These are phyloP conservation scores for Cremastinae sp. DNA, from an alignment of 2,888 invertebrate genomes.

Conservation along the genomic window DNA sequence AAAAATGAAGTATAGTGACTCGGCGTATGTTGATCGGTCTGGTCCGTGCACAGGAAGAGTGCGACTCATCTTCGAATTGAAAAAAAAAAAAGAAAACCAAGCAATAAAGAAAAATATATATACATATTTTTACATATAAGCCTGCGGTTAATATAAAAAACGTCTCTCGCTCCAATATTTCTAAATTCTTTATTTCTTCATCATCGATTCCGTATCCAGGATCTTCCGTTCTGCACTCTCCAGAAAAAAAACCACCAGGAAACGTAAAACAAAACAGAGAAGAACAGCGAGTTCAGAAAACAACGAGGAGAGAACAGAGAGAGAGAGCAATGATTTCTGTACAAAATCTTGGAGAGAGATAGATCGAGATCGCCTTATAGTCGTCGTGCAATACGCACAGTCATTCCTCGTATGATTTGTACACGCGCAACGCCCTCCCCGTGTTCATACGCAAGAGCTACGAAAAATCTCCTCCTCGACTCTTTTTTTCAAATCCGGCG, in stretches of 20 bases:
- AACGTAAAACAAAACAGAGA: constrained; percentile 8
- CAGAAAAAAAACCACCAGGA: background rate
- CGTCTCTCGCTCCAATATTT: constrained; percentile 34
- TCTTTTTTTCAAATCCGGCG: constrained; percentile 16
- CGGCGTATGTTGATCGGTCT: constrained; percentile 75
- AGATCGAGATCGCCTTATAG: constrained; percentile 40
- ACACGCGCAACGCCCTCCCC: constrained; percentile 74
- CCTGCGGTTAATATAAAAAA: too few species aligned
- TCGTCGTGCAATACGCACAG: constrained; percentile 69
- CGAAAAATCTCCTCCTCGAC: constrained; percentile 52
- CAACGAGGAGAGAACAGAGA: constrained; percentile 30
- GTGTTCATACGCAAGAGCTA: constrained; percentile 61
- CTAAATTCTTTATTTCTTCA: constrained; percentile 46
- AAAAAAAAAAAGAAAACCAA: constrained; percentile 69
- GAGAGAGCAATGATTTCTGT: constrained; percentile 37
- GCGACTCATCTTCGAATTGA: constrained; percentile 2
- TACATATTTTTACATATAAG: too few species aligned
- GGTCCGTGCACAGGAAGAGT: constrained; percentile 21
- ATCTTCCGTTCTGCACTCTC: background rate
- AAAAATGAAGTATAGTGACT: constrained; percentile 72
- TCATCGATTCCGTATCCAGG: constrained; percentile 8
- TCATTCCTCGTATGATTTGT: constrained; percentile 77
- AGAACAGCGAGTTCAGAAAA: constrained; percentile 4
- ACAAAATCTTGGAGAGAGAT: constrained; percentile 25
- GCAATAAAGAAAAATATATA: too few species aligned